Evolutionary conservation across 1,140 invertebrate genomes (phyloP).

Genomic region (Neoseiulus cucumeris): DNA sequence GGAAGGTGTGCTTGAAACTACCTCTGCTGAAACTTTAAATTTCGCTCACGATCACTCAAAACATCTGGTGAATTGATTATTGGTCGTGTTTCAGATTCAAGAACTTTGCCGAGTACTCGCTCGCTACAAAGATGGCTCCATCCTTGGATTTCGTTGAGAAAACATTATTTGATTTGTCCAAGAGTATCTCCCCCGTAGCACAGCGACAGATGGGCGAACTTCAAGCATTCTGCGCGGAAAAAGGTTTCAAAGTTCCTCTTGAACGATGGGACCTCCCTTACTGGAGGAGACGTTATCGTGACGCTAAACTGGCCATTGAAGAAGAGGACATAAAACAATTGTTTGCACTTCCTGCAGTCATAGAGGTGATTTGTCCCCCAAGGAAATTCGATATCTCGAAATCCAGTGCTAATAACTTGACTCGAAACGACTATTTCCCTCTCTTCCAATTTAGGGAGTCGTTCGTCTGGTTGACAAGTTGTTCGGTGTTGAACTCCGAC

Average conservation of each 20-base stretch:
- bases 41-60: too few relatives aligned
- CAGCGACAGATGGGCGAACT: conserved; percentile 49
- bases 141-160: conserved; percentile 51
- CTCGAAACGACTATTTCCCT: too few relatives aligned
- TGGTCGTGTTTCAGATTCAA: conserved; percentile 60
- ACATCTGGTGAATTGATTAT: too few relatives aligned
- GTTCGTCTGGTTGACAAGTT: conserved; percentile 50
- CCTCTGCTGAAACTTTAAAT: too few relatives aligned
- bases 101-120: conserved; percentile 58
- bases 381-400: too few relatives aligned
- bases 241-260: conserved; percentile 45
- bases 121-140: conserved; percentile 84
- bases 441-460: conserved; percentile 33
- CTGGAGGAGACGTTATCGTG: conserved; percentile 46
- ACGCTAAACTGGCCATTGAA: conserved; percentile 28
- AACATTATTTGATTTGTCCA: conserved; percentile 33
- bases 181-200: conserved; percentile 39
- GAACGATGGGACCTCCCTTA: conserved; percentile 66
- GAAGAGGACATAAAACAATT: conserved; percentile 51
- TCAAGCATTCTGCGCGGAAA: conserved; percentile 47
- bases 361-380: background rate
- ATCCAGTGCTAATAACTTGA: too few relatives aligned
- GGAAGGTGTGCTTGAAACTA: too few relatives aligned
- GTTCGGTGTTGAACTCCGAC: conserved; percentile 58
- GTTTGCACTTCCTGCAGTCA: conserved; percentile 57